Base-by-base conservation (phyloP, 2,797 vertebrate genomes). In the Sebastes hopkinsi region DNA sequence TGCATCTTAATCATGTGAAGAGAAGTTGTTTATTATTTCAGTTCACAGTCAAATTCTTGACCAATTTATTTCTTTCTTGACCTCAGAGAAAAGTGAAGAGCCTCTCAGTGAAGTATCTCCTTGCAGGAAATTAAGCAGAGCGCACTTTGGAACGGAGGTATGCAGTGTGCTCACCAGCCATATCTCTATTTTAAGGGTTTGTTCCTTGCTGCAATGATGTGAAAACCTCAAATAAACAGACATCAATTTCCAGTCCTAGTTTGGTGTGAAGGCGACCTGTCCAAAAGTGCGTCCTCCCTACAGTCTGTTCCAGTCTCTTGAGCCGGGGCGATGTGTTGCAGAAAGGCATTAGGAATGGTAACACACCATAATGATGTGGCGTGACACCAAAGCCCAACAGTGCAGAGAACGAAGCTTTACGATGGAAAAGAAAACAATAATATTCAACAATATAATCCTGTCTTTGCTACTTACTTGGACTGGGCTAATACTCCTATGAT, bases 401-500 rank as follows among this genome's bases (percentile, higher is more conserved):
- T 72, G 55, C 38, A 64, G 62, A 77, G 56, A n/a, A 56, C 16
- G 27, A 69, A 59, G 23, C 71, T 25, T 46, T 30, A 29, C 64
- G 27, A 67, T 12, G 6, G 18, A 34, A 61, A 30, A 10, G 4
- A 50, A 50, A 50, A 50, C 42, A 46, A 34, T 22, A 11, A 61
- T 22, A 14, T 46, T 46, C 4, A 59, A 38, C 59, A 11, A 66
- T 20, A 29, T 30, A 42, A 56, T 32, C 2, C 5, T 65, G 22
- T 50, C 9, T 71, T 36, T 83, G 25, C 13, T 75, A 90, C 97
- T 96, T 95, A 99, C 98, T 98, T 99, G 87, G 98, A 97, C 95
- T 99, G 98, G 61, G 98, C 97, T 92, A 99, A 91, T 59, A 99
- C 97, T 27, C 98, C 98, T 73, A 98, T 96, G 87, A 99, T 97